A percentile compares a stretch with the other conserved stretches of the same genome.
Evolutionary conservation across 2,888 invertebrate genomes (phyloP).

Genomic region (Silvanus unidentatus): DNA sequence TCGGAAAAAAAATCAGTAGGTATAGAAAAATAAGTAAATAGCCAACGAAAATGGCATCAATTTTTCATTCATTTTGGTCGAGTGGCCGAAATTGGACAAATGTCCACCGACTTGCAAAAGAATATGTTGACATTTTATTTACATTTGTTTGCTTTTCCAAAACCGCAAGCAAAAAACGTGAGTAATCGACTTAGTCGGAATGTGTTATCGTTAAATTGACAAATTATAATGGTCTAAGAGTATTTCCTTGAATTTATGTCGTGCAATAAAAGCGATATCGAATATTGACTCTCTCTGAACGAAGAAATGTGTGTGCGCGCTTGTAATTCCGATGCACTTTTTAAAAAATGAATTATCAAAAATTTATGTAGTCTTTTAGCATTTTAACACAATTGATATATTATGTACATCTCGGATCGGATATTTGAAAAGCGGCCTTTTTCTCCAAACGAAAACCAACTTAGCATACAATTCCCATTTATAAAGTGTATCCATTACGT

Average conservation of each 20-base stretch:
- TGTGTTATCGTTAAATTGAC: conserved; percentile 32
- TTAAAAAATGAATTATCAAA: conserved; percentile 8
- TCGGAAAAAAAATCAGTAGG: too few species aligned
- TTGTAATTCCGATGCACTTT: too few species aligned
- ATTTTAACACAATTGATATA: conserved; percentile 14
- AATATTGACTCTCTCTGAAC: too few species aligned
- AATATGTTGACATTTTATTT: conserved; percentile 32
- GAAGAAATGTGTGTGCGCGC: too few species aligned
- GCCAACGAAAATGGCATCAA: too few species aligned
- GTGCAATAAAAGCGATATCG: conserved; percentile 14
- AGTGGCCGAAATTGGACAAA: neutral
- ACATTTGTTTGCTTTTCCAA: conserved; percentile 30
- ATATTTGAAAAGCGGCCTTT: neutral
- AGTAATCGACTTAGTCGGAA: conserved; percentile 31
- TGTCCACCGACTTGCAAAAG: conserved; percentile 11
- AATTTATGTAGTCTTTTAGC: conserved; percentile 8
- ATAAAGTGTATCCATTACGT: conserved; percentile 1
- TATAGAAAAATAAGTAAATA: too few species aligned
- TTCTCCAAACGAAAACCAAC: neutral
- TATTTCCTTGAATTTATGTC: conserved; percentile 23
- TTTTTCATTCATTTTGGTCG: neutral
- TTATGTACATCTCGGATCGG: too few species aligned
- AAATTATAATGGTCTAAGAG: conserved; percentile 31
- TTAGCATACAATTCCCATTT: conserved; percentile 5
- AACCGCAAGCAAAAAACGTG: conserved; percentile 21